Evolutionary conservation across 2,888 invertebrate genomes (phyloP).

Genomic region (Micropterix aruncella): DNA sequence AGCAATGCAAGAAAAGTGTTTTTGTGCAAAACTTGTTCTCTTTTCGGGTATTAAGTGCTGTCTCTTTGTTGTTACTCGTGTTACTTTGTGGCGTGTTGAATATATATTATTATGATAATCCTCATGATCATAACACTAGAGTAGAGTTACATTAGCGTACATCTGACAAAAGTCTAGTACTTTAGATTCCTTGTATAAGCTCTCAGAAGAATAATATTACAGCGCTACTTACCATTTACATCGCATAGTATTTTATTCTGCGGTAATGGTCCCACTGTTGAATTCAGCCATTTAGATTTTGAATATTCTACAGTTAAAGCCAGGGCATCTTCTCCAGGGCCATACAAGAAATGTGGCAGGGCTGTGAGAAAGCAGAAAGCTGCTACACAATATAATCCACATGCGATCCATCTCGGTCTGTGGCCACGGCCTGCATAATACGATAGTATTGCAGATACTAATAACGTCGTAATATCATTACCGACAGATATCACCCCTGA

Average conservation of each 20-base stretch:
- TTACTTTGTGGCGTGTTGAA: too few species aligned
- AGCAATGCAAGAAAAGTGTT: too few species aligned
- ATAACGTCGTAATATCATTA: constrained; percentile 57
- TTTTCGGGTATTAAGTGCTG: too few species aligned
- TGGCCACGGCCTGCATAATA: constrained; percentile 59
- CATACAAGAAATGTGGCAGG: constrained; percentile 53
- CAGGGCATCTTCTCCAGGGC: constrained; percentile 51
- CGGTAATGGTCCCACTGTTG: constrained; percentile 14
- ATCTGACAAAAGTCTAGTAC: too few species aligned
- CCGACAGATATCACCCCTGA: constrained; percentile 55
- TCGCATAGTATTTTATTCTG: constrained; percentile 42
- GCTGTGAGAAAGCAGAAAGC: constrained; percentile 51
- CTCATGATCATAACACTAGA: too few species aligned
- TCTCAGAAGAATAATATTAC: too few species aligned
- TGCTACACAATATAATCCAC: constrained; percentile 42
- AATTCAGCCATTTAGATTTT: neutral
- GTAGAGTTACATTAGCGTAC: too few species aligned
- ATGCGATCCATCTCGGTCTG: constrained; percentile 58
- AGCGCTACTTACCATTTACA: constrained; percentile 19
- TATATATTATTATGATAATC: too few species aligned
- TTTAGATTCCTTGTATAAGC: too few species aligned
- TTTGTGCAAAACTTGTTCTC: too few species aligned
- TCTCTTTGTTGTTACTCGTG: too few species aligned
- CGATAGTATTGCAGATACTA: constrained; percentile 49
- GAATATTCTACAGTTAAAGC: constrained; percentile 45